phyloP scores from a whole-genome alignment of 2,113 vertebrate genomes.

The Thinocorus orbignyianus region DNA sequence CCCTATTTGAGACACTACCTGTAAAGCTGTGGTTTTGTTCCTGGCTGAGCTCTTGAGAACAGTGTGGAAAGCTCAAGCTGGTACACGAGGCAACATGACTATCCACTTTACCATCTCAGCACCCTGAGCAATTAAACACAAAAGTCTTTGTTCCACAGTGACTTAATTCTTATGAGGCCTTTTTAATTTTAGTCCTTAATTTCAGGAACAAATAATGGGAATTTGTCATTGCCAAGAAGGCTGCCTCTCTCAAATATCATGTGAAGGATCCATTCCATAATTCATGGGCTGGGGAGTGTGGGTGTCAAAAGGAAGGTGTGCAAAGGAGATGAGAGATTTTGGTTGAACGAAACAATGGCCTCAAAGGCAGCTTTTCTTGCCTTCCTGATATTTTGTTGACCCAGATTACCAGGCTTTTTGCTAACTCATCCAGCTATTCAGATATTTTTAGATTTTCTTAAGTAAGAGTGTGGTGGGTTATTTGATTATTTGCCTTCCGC shows the following conservation, averaged over 20 bases:
- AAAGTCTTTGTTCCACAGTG: conserved; percentile 32
- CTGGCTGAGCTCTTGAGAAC: background rate
- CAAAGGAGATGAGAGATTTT: background rate
- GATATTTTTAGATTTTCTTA: background rate
- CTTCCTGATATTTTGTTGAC: background rate
- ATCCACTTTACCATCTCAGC: background rate
- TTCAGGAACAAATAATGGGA: conserved; percentile 20
- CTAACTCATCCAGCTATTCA: background rate
- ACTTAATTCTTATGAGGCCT: conserved; percentile 37
- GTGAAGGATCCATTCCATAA: conserved; percentile 47
- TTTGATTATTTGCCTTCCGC: background rate
- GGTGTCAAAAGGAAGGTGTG: background rate
- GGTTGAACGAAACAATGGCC: background rate
- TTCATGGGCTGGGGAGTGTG: conserved; percentile 22
- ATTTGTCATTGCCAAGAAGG: conserved; percentile 33
- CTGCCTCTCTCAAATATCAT: conserved; percentile 20
- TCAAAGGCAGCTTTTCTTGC: background rate
- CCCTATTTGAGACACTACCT: background rate
- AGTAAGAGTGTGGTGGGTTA: background rate
- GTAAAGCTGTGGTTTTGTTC: background rate
- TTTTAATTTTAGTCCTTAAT: conserved; percentile 48
- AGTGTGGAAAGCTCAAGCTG: background rate
- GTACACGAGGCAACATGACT: background rate
- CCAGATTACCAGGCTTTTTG: background rate
- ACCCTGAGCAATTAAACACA: conserved; percentile 15